Evolutionary conservation across 2,113 vertebrate genomes (phyloP).

Genomic region (Trematocara stigmaticum): DNA sequence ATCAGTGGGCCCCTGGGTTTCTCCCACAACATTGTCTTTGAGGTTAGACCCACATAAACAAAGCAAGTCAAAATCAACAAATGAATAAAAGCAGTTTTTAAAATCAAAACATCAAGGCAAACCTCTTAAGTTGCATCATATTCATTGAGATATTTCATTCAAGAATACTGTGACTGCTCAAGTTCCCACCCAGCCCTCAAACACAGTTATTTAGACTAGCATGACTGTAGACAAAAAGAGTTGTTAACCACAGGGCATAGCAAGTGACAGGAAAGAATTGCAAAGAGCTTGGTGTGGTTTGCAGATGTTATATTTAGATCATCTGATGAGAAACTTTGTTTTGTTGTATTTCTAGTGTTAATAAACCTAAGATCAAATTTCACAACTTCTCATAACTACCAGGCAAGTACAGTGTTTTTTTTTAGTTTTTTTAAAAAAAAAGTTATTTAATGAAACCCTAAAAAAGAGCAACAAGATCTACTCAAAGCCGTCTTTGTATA

Average conservation of each 20-base stretch:
- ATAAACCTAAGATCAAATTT: conserved; percentile 6
- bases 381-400: background rate
- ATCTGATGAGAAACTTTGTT: conserved; percentile 24
- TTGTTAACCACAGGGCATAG: conserved; percentile 39
- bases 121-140: conserved; percentile 2
- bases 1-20: conserved; percentile 30
- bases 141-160: conserved; percentile 8
- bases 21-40: conserved; percentile 18
- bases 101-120: background rate
- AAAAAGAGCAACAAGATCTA: conserved; percentile 6
- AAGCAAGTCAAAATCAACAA: background rate
- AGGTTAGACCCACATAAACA: background rate
- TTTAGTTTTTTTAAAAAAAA: background rate
- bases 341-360: conserved; percentile 15
- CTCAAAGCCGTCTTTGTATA: conserved; percentile 53
- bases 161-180: background rate
- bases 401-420: background rate
- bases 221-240: conserved; percentile 16
- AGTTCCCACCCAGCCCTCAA: conserved; percentile 32
- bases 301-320: conserved; percentile 38
- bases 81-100: background rate
- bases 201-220: conserved; percentile 32
- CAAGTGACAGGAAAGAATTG: conserved; percentile 35
- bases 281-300: conserved; percentile 32
- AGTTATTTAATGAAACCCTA: conserved; percentile 35